Evolutionary conservation across 2,888 invertebrate genomes (phyloP), one percentile per base, ranked within the genome.

Genomic region (Agrotis clavis): DNA sequence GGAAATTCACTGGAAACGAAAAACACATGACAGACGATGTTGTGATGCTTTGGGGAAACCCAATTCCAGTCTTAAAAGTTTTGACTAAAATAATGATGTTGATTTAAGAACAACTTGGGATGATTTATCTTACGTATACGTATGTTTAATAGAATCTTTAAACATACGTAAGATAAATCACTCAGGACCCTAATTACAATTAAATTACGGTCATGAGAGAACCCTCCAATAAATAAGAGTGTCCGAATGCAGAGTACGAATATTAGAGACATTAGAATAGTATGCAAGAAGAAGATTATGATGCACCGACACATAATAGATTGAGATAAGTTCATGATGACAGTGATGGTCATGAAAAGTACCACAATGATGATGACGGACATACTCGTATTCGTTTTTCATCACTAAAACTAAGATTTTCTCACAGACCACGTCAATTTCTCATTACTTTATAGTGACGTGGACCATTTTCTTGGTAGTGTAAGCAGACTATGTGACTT

Each of bases 401-500:
- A 48, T 53, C 19, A 1, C 1, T 2, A 18, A 45, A 68, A 18
- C 18, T 4, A 16, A 4, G 3, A 19, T 35, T 48, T n/a, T 13
- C 4, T 1, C n/a, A n/a, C 13, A 0, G 1, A 47, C 35, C 1
- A 16, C 25, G 18, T 5, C 18, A 7, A 50, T 51, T 19, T 11
- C 0, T 13, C 35, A 25, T 68, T 18, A 21, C n/a, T 47, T n/a
- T 64, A 11, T 41, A 14, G 25, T 78, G 72, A 76, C 72, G 66
- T 66, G 21, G 18, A 59, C 0, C 0, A 50, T 21, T 75, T 75
- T 79, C 75, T 79, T 62, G 62, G 57, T 30, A 79, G 35, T 63
- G 63, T 54, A 35, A 60, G 48, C 62, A 18, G 45, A 3, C 11
- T 66, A 81, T 79, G 81, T 79, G 79, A 81, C 79, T 77, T 66